A percentile compares a stretch with the other conserved stretches of the same genome.
phyloP scores from a whole-genome alignment of 2,113 vertebrate genomes.

The Glareola pratincola region DNA sequence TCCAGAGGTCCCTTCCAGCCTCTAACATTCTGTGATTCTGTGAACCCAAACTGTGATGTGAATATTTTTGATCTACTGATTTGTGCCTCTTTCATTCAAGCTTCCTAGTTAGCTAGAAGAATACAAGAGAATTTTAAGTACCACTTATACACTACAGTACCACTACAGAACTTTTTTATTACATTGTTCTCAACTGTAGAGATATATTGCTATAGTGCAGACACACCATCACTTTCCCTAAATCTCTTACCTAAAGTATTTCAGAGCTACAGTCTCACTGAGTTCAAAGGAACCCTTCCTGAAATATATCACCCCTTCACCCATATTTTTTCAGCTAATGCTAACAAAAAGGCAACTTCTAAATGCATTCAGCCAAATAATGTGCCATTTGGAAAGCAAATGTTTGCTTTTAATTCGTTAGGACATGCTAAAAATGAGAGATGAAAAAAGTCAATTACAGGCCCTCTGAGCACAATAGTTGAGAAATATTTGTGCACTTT shows the following conservation, averaged over 20 bases:
- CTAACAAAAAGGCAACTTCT: background rate
- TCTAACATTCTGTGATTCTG: too few relatives aligned
- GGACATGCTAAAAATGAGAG: background rate
- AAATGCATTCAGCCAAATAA: background rate
- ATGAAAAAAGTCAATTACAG: background rate
- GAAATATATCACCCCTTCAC: background rate
- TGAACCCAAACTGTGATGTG: background rate
- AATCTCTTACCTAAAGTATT: background rate
- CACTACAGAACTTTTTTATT: background rate
- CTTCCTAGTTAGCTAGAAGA: background rate
- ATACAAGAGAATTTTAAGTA: background rate
- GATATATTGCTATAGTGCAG: background rate
- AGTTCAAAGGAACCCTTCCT: background rate
- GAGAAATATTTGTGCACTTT: background rate
- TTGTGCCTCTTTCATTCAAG: background rate
- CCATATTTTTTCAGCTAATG: background rate
- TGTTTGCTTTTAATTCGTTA: background rate
- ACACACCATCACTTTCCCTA: background rate
- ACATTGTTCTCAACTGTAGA: background rate
- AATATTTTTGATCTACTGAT: background rate
- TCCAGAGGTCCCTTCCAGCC: too few relatives aligned
- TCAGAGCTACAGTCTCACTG: background rate
- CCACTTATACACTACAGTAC: background rate
- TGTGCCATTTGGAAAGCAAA: background rate
- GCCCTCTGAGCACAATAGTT: background rate